phyloP scores from a whole-genome alignment of 1,140 invertebrate species.

The Amyelois transitella region DNA sequence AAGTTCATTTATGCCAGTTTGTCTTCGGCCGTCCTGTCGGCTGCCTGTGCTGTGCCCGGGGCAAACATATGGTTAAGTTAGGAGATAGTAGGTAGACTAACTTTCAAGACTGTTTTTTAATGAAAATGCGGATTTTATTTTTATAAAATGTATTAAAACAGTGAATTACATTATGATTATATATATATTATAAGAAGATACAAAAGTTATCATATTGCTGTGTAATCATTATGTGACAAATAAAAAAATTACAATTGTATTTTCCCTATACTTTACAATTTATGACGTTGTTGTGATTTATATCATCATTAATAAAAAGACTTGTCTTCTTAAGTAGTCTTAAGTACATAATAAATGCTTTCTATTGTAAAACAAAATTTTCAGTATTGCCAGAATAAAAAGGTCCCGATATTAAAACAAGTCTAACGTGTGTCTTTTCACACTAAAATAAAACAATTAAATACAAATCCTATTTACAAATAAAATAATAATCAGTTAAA shows the following conservation, averaged over 20 bases:
- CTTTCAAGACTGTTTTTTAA: slow-evolving; percentile 11
- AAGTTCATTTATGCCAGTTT: no score
- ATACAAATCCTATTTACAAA: background rate
- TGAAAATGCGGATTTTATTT: slow-evolving; percentile 28
- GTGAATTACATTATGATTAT: slow-evolving; percentile 50
- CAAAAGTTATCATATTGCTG: slow-evolving; percentile 25
- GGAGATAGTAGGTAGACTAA: no score
- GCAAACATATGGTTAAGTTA: no score
- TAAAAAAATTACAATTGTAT: no score
- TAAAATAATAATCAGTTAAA: background rate
- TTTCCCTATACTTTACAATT: no score
- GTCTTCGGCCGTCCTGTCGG: no score
- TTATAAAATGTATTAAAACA: slow-evolving; percentile 71
- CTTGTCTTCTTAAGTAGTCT: no score
- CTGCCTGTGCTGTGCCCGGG: no score
- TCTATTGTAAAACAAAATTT: background rate
- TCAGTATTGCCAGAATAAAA: no score
- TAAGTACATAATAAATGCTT: background rate
- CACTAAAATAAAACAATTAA: background rate
- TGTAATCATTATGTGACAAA: slow-evolving; percentile 9
- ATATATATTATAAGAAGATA: slow-evolving; percentile 37
- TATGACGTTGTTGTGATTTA: background rate
- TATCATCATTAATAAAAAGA: background rate
- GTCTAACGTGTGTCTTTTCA: background rate
- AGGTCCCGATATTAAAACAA: background rate